Evolutionary conservation across 2,113 vertebrate species (phyloP), one percentile per base, ranked within the genome.

Genomic region (Candoia aspera): DNA sequence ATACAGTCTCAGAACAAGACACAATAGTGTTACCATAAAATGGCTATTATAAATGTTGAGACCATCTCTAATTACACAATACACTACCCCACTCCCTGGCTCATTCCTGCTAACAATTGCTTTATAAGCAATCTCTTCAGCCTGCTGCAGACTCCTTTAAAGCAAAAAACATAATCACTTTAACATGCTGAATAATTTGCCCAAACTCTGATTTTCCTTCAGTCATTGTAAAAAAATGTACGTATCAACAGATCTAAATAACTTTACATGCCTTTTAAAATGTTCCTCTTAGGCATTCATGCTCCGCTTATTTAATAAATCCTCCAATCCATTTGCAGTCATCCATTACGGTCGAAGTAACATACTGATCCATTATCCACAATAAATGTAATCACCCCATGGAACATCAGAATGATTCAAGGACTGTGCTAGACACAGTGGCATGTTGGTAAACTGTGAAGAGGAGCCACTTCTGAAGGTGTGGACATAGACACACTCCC

Each of bases 261-360:
- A 93, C 55, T 94, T 93, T 53, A 93, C 92, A 96, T 42, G 84
- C 91, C 95, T 91, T 1, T 95, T 95, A 94, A 96, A 94, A 85
- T 26, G 24, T 88, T 89, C 84, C 92, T 95, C 93, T 90, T 6
- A 37, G 91, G 62, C 83, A 62, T 8, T 1, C 73, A 84, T 6
- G 90, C 94, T 91, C 94, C 94, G 90, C 88, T 93, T 94, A 83
- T 26, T 89, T 91, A 93, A 68, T 86, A 90, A 94, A 86, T 92
- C 90, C 92, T 93, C 86, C 89, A 57, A n/a, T 23, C 64, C 17
- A 1, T 49, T 90, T 94, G 83, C 92, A 93, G 68, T 86, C 79
- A 93, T 24, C 92, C 90, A 4, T 92, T 59, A 53, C 68, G 85
- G 59, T 26, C n/a, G 90, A 90, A 87, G 90, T 57, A 94, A 91